Conservation (phyloP, 2,888 invertebrate species). For the Andrena flavipes region DNA sequence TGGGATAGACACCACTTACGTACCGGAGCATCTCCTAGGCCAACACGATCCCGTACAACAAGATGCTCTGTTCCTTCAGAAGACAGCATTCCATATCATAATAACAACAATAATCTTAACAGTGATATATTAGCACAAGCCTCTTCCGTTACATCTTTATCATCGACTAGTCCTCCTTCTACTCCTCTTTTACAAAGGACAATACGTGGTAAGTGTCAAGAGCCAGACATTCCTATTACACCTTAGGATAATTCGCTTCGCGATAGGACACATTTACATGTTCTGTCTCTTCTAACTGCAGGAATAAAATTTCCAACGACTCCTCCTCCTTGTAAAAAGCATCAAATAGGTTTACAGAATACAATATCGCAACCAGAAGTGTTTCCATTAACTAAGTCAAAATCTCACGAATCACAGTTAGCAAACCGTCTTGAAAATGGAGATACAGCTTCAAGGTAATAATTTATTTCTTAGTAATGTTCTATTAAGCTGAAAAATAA, state of each 20-base stretch:
- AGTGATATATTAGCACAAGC: conserved; percentile 83
- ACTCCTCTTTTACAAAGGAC: conserved; percentile 79
- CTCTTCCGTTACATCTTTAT: conserved; percentile 86
- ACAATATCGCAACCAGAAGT: conserved; percentile 80
- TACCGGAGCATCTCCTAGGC: conserved; percentile 86
- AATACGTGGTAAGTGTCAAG: conserved; percentile 73
- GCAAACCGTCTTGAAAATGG: conserved; percentile 88
- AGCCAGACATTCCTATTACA: not conserved
- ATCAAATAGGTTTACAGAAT: conserved; percentile 87
- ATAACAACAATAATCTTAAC: conserved; percentile 81
- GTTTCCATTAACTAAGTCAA: conserved; percentile 93
- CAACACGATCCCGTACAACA: conserved; percentile 85
- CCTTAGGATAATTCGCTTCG: not conserved
- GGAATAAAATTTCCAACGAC: conserved; percentile 91
- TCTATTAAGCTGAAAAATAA: not conserved
- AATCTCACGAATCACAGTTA: conserved; percentile 96
- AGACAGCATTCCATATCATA: conserved; percentile 85
- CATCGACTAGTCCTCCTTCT: conserved; percentile 85
- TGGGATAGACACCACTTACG: conserved; percentile 91
- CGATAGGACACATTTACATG: not conserved
- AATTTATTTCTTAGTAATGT: conserved; percentile 2
- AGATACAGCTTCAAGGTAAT: conserved; percentile 83
- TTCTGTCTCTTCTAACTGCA: conserved; percentile 33
- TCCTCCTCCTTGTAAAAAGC: conserved; percentile 92
- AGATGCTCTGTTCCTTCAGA: conserved; percentile 88